A percentile compares a stretch with the other conserved stretches of the same genome.
phyloP scores from a whole-genome alignment of 2,113 vertebrate genomes.

The Riparia riparia region DNA sequence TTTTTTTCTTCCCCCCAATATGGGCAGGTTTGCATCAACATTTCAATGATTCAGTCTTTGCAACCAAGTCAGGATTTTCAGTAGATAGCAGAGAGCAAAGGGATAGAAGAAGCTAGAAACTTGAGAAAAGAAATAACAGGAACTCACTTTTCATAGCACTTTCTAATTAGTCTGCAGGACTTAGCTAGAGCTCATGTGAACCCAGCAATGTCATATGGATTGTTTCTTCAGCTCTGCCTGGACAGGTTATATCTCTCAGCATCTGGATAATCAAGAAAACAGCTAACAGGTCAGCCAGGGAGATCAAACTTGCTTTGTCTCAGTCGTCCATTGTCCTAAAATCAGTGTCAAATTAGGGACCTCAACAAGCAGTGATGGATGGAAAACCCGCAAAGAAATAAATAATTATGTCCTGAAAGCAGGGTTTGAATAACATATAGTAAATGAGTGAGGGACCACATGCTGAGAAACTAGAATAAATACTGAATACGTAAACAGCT shows the following conservation, averaged over 20 bases:
- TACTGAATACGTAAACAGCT: constrained; percentile 57
- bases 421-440: constrained; percentile 25
- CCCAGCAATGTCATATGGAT: background rate
- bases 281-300: background rate
- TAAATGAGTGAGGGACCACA: constrained; percentile 33
- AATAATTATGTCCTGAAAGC: constrained; percentile 40
- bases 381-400: constrained; percentile 25
- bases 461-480: constrained; percentile 55
- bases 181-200: background rate
- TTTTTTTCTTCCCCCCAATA: too few species aligned
- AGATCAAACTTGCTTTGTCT: background rate
- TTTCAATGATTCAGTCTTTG: background rate
- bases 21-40: background rate
- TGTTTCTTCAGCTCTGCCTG: background rate
- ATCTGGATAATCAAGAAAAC: constrained; percentile 21
- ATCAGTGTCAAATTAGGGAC: constrained; percentile 36
- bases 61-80: background rate
- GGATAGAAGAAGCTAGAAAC: background rate
- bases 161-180: background rate
- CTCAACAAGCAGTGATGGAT: constrained; percentile 41
- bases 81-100: background rate
- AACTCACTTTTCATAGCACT: background rate
- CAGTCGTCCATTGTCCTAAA: background rate
- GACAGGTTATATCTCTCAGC: background rate
- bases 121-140: background rate